Evolutionary conservation across 2,888 invertebrate genomes (phyloP).

Genomic region (Drosophila subsilvestris): DNA sequence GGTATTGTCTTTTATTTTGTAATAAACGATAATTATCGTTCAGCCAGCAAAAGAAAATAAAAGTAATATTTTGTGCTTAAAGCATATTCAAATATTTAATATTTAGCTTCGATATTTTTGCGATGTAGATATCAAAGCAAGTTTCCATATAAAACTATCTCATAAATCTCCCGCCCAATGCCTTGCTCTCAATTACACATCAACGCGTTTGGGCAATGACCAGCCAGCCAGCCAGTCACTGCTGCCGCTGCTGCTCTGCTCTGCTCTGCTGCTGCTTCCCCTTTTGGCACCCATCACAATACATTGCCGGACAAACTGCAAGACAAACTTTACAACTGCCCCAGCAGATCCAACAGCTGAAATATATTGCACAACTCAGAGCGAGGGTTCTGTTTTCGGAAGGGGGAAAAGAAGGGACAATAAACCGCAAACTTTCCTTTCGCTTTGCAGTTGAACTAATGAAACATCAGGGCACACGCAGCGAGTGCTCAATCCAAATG

Average conservation of each 20-base stretch:
- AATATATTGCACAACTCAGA: slow-evolving; percentile 29
- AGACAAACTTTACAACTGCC: slow-evolving; percentile 47
- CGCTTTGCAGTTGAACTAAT: slow-evolving; percentile 43
- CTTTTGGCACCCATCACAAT: slow-evolving; percentile 18
- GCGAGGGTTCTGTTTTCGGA: not conserved
- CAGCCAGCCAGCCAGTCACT: slow-evolving; percentile 16
- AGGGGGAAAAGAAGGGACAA: not conserved
- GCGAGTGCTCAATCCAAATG: slow-evolving; percentile 37
- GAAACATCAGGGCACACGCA: slow-evolving; percentile 41
- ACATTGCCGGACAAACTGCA: slow-evolving; percentile 42
- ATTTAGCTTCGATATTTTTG: not conserved
- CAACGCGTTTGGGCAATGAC: slow-evolving; percentile 48
- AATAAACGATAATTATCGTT: too few relatives aligned
- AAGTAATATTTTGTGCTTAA: not conserved
- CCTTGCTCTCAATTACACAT: slow-evolving; percentile 45
- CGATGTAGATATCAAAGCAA: slow-evolving; percentile 4
- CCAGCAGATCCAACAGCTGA: slow-evolving; percentile 32
- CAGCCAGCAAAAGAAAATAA: too few relatives aligned
- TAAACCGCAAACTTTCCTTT: slow-evolving; percentile 52
- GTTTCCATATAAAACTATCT: not conserved
- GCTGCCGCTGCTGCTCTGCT: not conserved
- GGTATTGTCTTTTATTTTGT: too few relatives aligned
- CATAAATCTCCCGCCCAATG: slow-evolving; percentile 22
- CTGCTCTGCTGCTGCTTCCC: not conserved
- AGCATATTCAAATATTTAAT: too few relatives aligned